Percentiles rank a stretch among this genome's conserved stretches.
phyloP scores from a whole-genome alignment of 2,797 vertebrate genomes.

The Limosa lapponica region DNA sequence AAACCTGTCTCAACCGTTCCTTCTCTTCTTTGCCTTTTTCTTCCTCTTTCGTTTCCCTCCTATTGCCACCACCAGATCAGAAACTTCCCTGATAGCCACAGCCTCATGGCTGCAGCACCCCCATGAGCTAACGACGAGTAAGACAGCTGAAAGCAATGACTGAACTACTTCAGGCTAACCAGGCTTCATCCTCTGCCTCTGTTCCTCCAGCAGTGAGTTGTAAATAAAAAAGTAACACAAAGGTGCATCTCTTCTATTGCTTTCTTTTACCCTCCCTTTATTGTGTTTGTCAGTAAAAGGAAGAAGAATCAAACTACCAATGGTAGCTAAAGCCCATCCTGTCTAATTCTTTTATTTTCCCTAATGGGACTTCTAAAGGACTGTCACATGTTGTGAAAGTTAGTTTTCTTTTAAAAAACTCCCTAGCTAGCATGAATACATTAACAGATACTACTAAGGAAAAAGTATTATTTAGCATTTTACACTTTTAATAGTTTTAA shows the following conservation, averaged over 20 bases:
- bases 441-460: background rate
- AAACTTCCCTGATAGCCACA: background rate
- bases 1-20: fast-evolving
- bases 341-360: background rate
- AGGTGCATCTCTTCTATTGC: background rate
- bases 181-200: fast-evolving
- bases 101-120: background rate
- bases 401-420: background rate
- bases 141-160: background rate
- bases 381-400: background rate
- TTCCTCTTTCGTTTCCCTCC: background rate
- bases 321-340: background rate
- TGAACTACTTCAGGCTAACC: fast-evolving
- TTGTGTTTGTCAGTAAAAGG: background rate
- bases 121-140: background rate
- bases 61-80: background rate
- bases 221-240: background rate
- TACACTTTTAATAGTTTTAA: background rate
- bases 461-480: background rate
- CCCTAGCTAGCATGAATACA: background rate
- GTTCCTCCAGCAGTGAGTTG: background rate
- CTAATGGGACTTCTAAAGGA: background rate
- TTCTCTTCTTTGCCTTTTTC: background rate
- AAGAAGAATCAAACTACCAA: background rate
- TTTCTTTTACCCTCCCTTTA: background rate